These are phyloP conservation scores for Pyxicephalus adspersus DNA, from an alignment of 2,113 vertebrate genomes.

Conservation along the genomic window DNA sequence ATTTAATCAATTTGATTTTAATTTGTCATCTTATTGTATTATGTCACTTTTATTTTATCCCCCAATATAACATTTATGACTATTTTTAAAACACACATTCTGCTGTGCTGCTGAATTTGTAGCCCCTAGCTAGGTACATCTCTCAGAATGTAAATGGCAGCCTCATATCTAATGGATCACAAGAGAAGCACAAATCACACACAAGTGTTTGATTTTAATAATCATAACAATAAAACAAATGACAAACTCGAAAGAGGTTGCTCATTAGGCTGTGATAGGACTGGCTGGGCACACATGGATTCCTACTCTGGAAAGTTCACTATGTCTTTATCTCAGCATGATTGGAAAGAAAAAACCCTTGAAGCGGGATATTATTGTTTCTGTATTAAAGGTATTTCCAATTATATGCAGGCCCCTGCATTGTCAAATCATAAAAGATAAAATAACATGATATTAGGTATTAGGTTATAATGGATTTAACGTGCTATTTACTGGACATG, in stretches of 20 bases:
- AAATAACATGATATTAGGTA: not conserved
- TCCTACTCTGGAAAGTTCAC: constrained; percentile 22
- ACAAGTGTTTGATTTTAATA: constrained; percentile 35
- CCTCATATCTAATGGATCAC: constrained; percentile 15
- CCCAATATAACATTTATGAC: too few species aligned
- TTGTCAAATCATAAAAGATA: constrained; percentile 20
- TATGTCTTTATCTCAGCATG: constrained; percentile 40
- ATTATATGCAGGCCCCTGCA: constrained; percentile 1
- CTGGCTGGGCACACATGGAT: not conserved
- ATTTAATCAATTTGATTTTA: too few species aligned
- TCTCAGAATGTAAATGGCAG: constrained; percentile 11
- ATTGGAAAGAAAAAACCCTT: constrained; percentile 45
- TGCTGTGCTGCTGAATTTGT: not conserved
- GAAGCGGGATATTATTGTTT: constrained; percentile 33
- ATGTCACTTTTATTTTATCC: too few species aligned
- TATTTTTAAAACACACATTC: not conserved
- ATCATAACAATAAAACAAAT: constrained; percentile 32
- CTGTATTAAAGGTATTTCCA: constrained; percentile 18
- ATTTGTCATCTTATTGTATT: too few species aligned
- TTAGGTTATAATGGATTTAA: not conserved
- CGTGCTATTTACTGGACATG: not conserved
- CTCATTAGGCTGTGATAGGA: constrained; percentile 14
- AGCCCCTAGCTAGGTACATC: constrained; percentile 25
- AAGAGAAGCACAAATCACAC: constrained; percentile 20
- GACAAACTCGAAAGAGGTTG: constrained; percentile 28